These are phyloP conservation scores for Bos javanicus DNA, from an alignment of 2,113 vertebrate genomes.

Conservation along the genomic window DNA sequence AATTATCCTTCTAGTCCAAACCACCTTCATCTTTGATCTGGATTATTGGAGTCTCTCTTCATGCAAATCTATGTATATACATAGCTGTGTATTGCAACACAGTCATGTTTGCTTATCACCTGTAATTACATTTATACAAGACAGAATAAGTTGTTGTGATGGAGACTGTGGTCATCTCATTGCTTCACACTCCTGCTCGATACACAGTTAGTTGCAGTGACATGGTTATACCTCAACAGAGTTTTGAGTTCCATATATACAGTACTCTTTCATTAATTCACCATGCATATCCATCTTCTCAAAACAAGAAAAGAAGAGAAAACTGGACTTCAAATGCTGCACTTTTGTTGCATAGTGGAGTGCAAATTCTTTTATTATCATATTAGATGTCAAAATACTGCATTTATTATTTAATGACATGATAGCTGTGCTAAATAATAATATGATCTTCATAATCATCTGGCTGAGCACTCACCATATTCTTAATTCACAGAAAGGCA, in stretches of 20 bases:
- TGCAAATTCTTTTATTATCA: neutral
- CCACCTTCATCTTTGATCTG: neutral
- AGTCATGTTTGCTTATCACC: neutral
- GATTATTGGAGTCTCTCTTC: neutral
- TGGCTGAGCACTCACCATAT: neutral
- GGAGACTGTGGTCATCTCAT: neutral
- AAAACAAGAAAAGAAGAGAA: neutral
- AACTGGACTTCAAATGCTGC: neutral
- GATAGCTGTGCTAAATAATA: neutral
- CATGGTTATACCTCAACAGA: neutral
- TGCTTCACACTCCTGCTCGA: neutral
- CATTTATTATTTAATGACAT: neutral
- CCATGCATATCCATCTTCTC: accelerated
- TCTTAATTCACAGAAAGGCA: neutral
- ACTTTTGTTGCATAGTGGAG: neutral
- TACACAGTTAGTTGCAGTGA: neutral
- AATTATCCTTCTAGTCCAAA: neutral
- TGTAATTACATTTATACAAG: neutral
- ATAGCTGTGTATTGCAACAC: neutral
- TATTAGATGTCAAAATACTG: neutral
- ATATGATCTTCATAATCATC: neutral
- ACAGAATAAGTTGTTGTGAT: neutral
- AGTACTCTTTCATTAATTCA: neutral
- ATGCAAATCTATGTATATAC: neutral
- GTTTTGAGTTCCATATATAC: neutral